These are phyloP conservation scores for Atherinosoma microstoma DNA, from an alignment of 2,797 vertebrate species.

Conservation along the genomic window DNA sequence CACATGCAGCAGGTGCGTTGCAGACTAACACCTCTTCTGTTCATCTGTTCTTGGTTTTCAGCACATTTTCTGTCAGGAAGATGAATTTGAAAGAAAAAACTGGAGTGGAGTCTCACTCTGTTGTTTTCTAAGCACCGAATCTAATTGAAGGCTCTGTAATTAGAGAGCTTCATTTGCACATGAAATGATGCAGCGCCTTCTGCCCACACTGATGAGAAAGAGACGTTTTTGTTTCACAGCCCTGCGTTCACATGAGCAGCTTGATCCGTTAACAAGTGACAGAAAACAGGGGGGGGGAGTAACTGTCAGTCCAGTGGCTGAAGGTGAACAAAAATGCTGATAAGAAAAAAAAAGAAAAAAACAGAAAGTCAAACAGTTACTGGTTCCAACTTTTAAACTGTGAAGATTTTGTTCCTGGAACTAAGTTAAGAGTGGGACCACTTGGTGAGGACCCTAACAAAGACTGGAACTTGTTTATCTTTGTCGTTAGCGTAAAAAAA, in stretches of 20 bases:
- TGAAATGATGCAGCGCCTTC: constrained; percentile 51
- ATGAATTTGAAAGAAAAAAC: constrained; percentile 5
- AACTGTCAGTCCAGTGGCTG: constrained; percentile 8
- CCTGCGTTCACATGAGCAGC: constrained; percentile 15
- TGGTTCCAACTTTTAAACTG: background rate
- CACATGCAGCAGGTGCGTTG: constrained; percentile 18
- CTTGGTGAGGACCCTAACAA: background rate
- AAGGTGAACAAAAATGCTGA: constrained; percentile 2
- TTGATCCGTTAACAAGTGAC: constrained; percentile 24
- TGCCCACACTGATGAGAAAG: constrained; percentile 37
- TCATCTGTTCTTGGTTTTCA: constrained; percentile 10
- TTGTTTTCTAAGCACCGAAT: constrained; percentile 7
- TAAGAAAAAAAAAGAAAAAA: background rate
- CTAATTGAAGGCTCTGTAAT: constrained; percentile 54
- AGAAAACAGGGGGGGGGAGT: background rate
- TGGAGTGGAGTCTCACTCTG: constrained; percentile 10
- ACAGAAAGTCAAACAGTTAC: background rate
- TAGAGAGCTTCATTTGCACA: constrained; percentile 63
- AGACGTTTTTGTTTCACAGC: constrained; percentile 32
- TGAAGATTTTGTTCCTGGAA: background rate
- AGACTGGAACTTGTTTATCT: background rate
- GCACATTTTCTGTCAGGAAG: constrained; percentile 18
- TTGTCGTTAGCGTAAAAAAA: background rate
- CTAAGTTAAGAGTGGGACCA: background rate
- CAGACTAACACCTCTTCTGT: constrained; percentile 9